These are phyloP conservation scores for Proales similis DNA, from an alignment of 1,140 invertebrate genomes.

Conservation along the genomic window DNA sequence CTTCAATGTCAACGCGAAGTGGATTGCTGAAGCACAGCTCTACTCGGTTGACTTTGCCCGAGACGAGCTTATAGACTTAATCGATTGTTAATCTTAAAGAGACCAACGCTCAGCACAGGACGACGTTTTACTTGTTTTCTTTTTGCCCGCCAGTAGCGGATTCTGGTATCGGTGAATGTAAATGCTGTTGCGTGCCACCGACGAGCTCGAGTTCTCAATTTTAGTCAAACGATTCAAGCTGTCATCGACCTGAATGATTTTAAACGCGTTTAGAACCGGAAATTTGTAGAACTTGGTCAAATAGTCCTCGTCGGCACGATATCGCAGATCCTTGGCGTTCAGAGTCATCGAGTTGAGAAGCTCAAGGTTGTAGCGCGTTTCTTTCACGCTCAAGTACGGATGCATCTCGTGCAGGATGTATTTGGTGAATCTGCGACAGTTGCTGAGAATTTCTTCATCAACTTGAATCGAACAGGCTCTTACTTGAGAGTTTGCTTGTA, in stretches of 20 bases:
- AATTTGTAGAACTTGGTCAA: conserved; percentile 36
- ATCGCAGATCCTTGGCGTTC: not conserved
- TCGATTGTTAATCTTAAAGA: no score
- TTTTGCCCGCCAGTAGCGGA: not conserved
- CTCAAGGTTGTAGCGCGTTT: conserved; percentile 2
- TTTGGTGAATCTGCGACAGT: conserved; percentile 13
- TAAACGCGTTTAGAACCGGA: conserved; percentile 20
- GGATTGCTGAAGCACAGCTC: conserved; percentile 11
- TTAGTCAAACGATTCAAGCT: not conserved
- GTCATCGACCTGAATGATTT: not conserved
- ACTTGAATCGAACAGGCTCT: not conserved
- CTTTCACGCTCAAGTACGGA: not conserved
- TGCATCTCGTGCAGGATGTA: conserved; percentile 29
- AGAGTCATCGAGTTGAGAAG: not conserved
- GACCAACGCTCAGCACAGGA: no score
- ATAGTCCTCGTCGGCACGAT: not conserved
- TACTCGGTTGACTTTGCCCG: conserved; percentile 33
- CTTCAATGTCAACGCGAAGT: not conserved
- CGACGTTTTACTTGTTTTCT: not conserved
- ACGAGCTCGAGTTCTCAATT: not conserved
- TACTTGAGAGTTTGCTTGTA: no score
- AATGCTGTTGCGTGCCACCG: not conserved
- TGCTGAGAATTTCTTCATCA: not conserved
- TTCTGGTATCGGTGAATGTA: not conserved
- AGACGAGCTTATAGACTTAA: no score